Percentiles rank a stretch among this genome's conserved stretches.
Conservation (phyloP, 2,797 vertebrate species). For the Carduelis carduelis region DNA sequence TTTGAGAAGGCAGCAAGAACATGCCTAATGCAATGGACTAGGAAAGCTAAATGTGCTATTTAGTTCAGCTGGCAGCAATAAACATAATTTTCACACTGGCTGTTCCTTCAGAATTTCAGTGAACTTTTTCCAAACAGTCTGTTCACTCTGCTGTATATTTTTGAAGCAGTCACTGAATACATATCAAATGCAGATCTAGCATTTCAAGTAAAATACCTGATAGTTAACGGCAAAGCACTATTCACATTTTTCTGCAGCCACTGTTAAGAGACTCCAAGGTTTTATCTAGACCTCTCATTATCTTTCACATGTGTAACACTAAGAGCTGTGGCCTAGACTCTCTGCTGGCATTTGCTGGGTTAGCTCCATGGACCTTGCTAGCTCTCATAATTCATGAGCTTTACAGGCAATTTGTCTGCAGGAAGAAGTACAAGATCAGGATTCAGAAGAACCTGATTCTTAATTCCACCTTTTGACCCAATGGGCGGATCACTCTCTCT, state of each 20-base stretch:
- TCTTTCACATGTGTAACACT: background rate
- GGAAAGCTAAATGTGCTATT: background rate
- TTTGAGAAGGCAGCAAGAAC: background rate
- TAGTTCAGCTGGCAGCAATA: background rate
- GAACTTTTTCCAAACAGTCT: background rate
- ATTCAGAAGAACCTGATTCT: background rate
- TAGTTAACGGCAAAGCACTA: background rate
- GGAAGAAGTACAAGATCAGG: background rate
- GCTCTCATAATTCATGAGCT: background rate
- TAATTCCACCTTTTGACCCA: background rate
- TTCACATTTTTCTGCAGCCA: background rate
- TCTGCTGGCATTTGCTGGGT: background rate
- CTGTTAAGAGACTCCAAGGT: background rate
- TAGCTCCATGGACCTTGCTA: background rate
- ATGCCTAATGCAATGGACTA: background rate
- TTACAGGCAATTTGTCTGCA: slow-evolving; percentile 10
- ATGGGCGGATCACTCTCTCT: background rate
- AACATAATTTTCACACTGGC: background rate
- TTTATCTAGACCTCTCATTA: background rate
- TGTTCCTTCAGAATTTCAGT: background rate
- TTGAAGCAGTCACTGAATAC: background rate
- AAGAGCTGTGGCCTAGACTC: background rate
- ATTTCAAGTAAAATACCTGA: background rate
- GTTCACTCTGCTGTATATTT: background rate
- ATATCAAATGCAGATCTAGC: background rate